phyloP scores from a whole-genome alignment of 1,140 invertebrate species.

The Drosophila orena region DNA sequence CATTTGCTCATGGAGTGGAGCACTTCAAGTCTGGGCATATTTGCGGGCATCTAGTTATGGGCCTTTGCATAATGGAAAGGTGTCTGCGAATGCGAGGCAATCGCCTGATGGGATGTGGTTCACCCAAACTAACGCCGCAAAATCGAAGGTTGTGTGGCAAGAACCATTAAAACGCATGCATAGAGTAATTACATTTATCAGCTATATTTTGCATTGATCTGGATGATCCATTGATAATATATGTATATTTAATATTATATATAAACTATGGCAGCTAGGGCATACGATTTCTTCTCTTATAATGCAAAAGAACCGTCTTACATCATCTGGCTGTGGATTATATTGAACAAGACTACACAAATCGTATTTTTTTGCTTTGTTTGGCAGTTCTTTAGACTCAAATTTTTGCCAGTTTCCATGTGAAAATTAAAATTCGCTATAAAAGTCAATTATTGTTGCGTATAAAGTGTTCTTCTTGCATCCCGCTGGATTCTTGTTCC shows the following conservation, averaged over 20 bases:
- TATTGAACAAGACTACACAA: too few relatives aligned
- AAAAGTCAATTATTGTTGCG: constrained; percentile 24
- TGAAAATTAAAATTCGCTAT: background rate
- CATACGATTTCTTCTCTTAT: too few relatives aligned
- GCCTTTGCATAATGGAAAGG: constrained; percentile 63
- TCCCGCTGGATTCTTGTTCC: constrained; percentile 12
- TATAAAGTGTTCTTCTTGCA: background rate
- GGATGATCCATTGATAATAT: too few relatives aligned
- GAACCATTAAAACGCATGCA: background rate
- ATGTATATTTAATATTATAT: too few relatives aligned
- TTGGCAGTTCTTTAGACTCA: background rate
- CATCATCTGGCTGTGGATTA: too few relatives aligned
- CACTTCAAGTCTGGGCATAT: constrained; percentile 55
- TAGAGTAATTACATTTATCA: background rate
- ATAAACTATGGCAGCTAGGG: too few relatives aligned
- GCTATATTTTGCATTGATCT: too few relatives aligned
- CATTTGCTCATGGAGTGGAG: background rate
- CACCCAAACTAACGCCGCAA: constrained; percentile 15
- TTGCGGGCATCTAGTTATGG: constrained; percentile 71
- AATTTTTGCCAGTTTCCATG: background rate
- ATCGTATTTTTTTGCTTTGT: too few relatives aligned
- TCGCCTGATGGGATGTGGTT: constrained; percentile 40
- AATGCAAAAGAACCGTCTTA: too few relatives aligned
- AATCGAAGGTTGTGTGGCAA: constrained; percentile 7
- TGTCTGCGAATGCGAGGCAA: constrained; percentile 55